phyloP scores from a whole-genome alignment of 2,888 invertebrate genomes.

The Sisyra terminalis region DNA sequence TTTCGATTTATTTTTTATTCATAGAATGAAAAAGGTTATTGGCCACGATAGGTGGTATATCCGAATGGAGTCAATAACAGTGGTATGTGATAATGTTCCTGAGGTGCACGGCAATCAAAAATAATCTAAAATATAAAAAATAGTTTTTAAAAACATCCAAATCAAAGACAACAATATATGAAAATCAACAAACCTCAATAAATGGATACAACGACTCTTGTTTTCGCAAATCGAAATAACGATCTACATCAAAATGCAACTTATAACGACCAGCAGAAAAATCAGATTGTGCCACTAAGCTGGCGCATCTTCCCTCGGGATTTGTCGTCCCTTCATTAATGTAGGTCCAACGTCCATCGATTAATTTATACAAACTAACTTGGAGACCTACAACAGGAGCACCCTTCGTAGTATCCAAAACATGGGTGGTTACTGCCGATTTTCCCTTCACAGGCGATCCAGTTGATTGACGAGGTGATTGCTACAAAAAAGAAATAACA shows the following conservation, averaged over 20 bases:
- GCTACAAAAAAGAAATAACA: constrained; percentile 11
- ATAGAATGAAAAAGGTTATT: constrained; percentile 21
- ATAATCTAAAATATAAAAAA: constrained; percentile 37
- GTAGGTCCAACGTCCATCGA: constrained; percentile 47
- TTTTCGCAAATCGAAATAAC: constrained; percentile 44
- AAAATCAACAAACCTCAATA: constrained; percentile 53
- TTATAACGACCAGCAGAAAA: constrained; percentile 56
- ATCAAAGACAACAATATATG: background rate
- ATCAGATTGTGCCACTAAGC: constrained; percentile 39
- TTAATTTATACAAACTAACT: constrained; percentile 48
- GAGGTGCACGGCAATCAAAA: constrained; percentile 44
- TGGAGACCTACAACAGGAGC: constrained; percentile 45
- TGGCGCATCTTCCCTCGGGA: constrained; percentile 45
- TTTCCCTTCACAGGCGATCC: constrained; percentile 16
- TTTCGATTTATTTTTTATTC: no score
- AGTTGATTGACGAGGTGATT: constrained; percentile 13
- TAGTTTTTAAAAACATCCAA: constrained; percentile 3
- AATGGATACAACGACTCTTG: constrained; percentile 56
- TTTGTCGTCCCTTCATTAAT: constrained; percentile 46
- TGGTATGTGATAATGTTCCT: constrained; percentile 59
- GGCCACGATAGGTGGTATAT: constrained; percentile 61
- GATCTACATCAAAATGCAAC: constrained; percentile 52
- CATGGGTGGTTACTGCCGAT: constrained; percentile 54
- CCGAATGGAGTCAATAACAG: constrained; percentile 58
- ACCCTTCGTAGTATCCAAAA: constrained; percentile 55